Evolutionary conservation across 2,888 invertebrate genomes (phyloP), one percentile per base, ranked within the genome.

Genomic region (Nudaria mundana): DNA sequence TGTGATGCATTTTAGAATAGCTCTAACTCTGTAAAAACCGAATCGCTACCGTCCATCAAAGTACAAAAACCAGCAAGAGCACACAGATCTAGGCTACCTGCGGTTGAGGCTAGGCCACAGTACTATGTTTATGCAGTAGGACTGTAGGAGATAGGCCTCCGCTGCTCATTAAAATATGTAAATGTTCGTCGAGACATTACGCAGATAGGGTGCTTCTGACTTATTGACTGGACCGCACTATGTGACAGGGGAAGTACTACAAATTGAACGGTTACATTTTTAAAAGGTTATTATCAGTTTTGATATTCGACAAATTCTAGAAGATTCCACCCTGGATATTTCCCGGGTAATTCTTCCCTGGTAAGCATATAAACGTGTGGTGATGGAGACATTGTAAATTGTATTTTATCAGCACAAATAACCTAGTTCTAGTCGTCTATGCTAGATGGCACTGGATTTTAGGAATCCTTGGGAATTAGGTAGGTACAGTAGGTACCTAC

Each of bases 81-180:
- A 32, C 13, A 40, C 28, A 48, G 49, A 59, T 57, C 55, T 59
- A 44, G 53, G 56, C 51, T 60, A 54, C 50, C 52, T 53, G 47
- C 32, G 48, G 23, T 43, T 43, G 18, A 8, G 20, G 13, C 32
- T 29, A 25, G 29, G 24, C 16, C 14, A 30, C 36, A 26, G 26
- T 11, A 22, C 16, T 30, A 56, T 34, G 16, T 58, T 61, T 59
- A 59, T 45, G 31, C 48, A 45, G 62, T 63, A 58, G 54, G 53
- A 52, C 63, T 59, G 52, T 54, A 52, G 59, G 65, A 79, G 85
- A 86, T 86, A 87, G 83, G 76, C 76, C 70, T 60, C 60, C 69
- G 60, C 70, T 68, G 77, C 87, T 88, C 88, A 88, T 88, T 88
- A 88, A 88, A 87, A 88, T 88, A 88, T 88, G 87, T 87, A 87